Evolutionary conservation across 2,888 invertebrate species (phyloP).

Genomic region (Saturnia pavonia): DNA sequence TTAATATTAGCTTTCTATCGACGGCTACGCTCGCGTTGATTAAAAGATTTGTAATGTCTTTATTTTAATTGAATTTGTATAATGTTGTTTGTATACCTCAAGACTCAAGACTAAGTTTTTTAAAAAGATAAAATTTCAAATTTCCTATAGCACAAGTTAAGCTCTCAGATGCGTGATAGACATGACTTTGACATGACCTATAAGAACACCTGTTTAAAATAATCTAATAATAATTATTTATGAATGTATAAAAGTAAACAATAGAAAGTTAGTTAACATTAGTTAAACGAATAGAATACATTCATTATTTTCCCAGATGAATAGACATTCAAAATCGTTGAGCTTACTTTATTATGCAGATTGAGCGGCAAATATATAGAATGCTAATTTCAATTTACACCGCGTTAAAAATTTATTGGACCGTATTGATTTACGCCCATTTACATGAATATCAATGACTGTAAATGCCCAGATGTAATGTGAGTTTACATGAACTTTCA

Average conservation of each 20-base stretch:
- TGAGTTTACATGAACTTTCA: background rate
- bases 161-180: background rate
- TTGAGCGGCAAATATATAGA: slow-evolving; percentile 24
- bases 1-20: no score
- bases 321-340: background rate
- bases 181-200: background rate
- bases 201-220: background rate
- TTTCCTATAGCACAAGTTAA: background rate
- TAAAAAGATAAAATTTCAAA: background rate
- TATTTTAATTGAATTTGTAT: no score
- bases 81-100: no score
- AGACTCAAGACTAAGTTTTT: no score
- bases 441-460: no score
- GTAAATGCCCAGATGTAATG: background rate
- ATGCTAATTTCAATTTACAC: slow-evolving; percentile 27
- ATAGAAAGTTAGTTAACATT: no score
- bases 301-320: background rate
- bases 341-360: slow-evolving; percentile 17
- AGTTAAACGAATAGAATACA: background rate
- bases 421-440: background rate
- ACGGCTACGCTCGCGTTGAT: no score
- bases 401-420: slow-evolving; percentile 1
- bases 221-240: background rate
- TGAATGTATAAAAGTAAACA: no score
- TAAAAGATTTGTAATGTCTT: no score